Base-by-base conservation (phyloP, 2,797 vertebrate species). In the Pyrocephalus nanus region DNA sequence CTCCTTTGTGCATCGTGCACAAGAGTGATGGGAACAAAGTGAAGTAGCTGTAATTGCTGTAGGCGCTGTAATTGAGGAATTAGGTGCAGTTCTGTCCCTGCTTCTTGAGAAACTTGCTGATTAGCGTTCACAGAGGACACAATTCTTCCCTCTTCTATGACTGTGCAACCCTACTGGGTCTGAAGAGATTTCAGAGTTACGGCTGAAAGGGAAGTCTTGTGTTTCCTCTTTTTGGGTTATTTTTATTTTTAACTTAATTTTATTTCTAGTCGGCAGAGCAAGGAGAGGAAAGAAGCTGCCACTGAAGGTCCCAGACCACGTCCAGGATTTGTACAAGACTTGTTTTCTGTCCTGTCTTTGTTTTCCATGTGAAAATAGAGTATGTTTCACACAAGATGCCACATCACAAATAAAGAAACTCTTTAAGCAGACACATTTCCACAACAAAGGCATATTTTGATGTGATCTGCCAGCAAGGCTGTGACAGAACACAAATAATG, bases 371-470 rank as follows among this genome's bases (percentile, higher is more conserved):
- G 69, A 95, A 91, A 92, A 70, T n/a, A 80, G 80, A 66, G 15
- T 62, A 6, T 38, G n/a, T 76, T 95, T 95, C 67, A 69, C 66
- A 66, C 57, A 48, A 83, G 40, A 88, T 81, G 76, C 89, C 89
- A 91, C 87, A 72, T 94, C 85, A 95, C 85, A 91, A 96, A 88
- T 79, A 71, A 61, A 93, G 48, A 71, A 93, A 48, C 38, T 58
- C 29, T 84, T 91, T n/a, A 69, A 78, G 66, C 72, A 90, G 69
- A 66, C 23, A 5, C 25, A 40, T 93, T 95, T 91, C 85, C 92
- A 96, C 87, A 96, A 94, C 86, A 95, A 96, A 94, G 82, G 30
- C 48, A 1, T 74, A 58, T 93, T 90, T 91, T 94, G 70, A 78
- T 0, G 0, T 71, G 61, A 85, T 80, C 67, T 96, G 53, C 80